A percentile compares a stretch with the other conserved stretches of the same genome.
Evolutionary conservation across 2,797 vertebrate genomes (phyloP).

Genomic region (Mormyrops attenuatus): DNA sequence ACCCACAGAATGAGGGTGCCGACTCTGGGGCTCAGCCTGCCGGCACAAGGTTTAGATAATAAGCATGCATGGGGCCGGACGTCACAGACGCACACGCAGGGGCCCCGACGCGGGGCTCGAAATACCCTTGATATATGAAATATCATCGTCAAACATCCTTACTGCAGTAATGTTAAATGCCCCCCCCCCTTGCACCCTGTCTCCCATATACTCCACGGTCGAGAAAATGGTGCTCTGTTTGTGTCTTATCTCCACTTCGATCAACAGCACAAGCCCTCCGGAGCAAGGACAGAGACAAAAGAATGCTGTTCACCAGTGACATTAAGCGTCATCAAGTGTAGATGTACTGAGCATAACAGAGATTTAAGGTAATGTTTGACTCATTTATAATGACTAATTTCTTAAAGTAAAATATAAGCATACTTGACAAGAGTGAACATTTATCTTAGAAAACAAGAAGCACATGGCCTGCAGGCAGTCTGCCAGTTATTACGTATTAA

Average conservation of each 20-base stretch:
- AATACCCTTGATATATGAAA: neutral
- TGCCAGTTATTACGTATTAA: neutral
- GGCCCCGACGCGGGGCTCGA: neutral
- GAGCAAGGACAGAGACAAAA: neutral
- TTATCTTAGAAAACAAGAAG: neutral
- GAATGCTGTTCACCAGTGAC: neutral
- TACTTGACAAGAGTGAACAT: neutral
- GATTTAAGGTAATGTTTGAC: neutral
- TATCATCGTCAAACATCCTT: neutral
- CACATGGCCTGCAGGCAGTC: neutral
- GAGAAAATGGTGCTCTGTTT: neutral
- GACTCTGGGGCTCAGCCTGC: neutral
- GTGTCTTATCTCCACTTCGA: neutral
- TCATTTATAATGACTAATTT: neutral
- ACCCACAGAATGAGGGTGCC: neutral
- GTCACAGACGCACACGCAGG: neutral
- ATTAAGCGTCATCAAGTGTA: neutral
- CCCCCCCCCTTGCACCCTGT: neutral
- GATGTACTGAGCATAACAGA: neutral
- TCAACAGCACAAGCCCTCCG: neutral
- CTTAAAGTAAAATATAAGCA: neutral
- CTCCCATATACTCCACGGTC: neutral
- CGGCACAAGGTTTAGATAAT: neutral
- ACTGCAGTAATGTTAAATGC: neutral
- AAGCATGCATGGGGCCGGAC: neutral